phyloP scores from a whole-genome alignment of 53 echinoderm and acorn worm genomes.

The Paracentrotus lividus region DNA sequence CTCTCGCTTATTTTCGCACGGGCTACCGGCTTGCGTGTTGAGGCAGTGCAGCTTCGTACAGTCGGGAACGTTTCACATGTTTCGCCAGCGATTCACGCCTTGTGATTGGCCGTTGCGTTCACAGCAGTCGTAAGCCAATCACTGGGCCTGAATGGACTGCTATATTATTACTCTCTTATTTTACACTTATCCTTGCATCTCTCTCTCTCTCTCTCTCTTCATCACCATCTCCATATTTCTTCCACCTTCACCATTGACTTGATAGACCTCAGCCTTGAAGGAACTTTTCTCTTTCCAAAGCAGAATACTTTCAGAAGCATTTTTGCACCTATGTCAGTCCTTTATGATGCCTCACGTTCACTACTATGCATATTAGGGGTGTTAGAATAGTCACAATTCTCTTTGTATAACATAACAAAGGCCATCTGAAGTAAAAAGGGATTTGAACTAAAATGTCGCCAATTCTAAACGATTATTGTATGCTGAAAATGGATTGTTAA shows the following conservation, averaged over 20 bases:
- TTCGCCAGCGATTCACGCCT: slow-evolving; percentile 40
- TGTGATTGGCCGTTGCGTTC: slow-evolving; percentile 54
- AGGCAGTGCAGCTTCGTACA: slow-evolving; percentile 42
- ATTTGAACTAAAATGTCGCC: slow-evolving; percentile 22
- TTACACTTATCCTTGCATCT: slow-evolving; percentile 33
- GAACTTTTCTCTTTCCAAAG: background rate
- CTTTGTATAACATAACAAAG: slow-evolving; percentile 50
- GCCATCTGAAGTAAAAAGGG: background rate
- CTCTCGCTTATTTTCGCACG: slow-evolving; percentile 54
- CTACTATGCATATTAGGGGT: background rate
- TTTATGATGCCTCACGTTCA: slow-evolving; percentile 28
- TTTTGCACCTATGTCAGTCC: slow-evolving; percentile 10
- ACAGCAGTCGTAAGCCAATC: slow-evolving; percentile 63
- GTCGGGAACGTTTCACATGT: slow-evolving; percentile 38
- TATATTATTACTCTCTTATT: slow-evolving; percentile 42
- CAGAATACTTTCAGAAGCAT: slow-evolving; percentile 24
- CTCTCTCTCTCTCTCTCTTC: background rate
- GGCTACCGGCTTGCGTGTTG: slow-evolving; percentile 55
- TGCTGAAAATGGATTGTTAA: background rate
- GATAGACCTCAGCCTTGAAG: slow-evolving; percentile 24
- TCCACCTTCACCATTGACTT: slow-evolving; percentile 15
- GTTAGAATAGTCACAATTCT: slow-evolving; percentile 28
- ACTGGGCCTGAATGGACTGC: slow-evolving; percentile 13
- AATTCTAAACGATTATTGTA: background rate
- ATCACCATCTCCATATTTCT: background rate